Conservation (phyloP, 2,113 vertebrate species). For the Syngnathoides biaculeatus region DNA sequence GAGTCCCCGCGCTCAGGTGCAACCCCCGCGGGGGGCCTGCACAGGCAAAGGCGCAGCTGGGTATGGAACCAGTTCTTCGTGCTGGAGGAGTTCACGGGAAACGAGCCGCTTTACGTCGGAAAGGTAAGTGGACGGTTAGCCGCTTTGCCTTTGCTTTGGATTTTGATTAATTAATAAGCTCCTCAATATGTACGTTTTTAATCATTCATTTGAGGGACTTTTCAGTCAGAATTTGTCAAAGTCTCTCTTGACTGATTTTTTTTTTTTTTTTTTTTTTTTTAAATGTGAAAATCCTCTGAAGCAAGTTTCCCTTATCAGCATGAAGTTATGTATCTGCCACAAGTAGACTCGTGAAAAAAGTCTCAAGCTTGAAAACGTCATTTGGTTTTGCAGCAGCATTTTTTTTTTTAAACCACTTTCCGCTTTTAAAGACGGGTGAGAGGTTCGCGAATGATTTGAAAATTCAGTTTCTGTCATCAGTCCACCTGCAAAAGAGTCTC, state of each 20-base stretch:
- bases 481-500: no score
- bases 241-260: no score
- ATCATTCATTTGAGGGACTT: neutral
- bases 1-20: constrained; percentile 63
- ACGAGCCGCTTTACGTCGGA: constrained; percentile 93
- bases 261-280: no score
- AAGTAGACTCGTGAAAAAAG: no score
- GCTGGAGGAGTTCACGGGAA: constrained; percentile 94
- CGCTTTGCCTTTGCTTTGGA: neutral
- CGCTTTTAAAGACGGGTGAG: no score
- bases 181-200: neutral
- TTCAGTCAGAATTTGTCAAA: neutral
- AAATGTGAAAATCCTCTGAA: no score
- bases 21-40: constrained; percentile 64
- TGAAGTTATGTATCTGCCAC: no score
- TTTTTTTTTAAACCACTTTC: no score
- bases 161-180: neutral
- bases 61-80: constrained; percentile 99
- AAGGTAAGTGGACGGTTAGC: constrained; percentile 79
- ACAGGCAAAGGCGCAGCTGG: constrained; percentile 93
- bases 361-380: neutral
- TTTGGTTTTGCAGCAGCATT: neutral
- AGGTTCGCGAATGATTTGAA: neutral
- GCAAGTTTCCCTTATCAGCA: no score
- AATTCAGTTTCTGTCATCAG: neutral